Evolutionary conservation across 2,797 vertebrate species (phyloP).

Genomic region (Monodelphis domestica): DNA sequence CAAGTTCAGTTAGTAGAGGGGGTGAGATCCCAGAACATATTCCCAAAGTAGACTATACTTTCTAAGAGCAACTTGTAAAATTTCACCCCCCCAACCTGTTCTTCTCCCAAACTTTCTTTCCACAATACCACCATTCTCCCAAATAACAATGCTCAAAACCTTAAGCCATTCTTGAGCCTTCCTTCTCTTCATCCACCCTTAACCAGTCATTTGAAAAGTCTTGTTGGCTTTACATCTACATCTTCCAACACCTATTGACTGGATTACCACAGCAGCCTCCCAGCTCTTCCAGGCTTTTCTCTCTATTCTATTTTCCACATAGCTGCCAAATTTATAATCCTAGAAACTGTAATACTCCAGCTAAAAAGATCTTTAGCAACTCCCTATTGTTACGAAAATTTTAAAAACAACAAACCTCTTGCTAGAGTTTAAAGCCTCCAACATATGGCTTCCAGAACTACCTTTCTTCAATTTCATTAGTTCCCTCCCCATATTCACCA

Average conservation of each 20-base stretch:
- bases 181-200: background rate
- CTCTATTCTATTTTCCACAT: background rate
- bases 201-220: background rate
- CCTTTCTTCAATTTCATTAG: background rate
- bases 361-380: background rate
- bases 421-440: background rate
- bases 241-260: background rate
- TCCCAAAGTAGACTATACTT: background rate
- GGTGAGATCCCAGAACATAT: background rate
- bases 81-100: background rate
- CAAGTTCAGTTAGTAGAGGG: background rate
- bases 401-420: background rate
- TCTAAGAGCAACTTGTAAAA: background rate
- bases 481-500: background rate
- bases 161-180: background rate
- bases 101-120: background rate
- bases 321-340: background rate
- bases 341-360: background rate
- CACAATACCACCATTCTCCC: background rate
- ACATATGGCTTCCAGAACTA: background rate
- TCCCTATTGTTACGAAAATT: background rate
- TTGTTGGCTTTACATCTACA: background rate
- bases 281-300: background rate
- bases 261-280: background rate
- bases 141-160: background rate